Base-by-base conservation (phyloP, 2,888 invertebrate genomes). In the Pseudanteris insignis region DNA sequence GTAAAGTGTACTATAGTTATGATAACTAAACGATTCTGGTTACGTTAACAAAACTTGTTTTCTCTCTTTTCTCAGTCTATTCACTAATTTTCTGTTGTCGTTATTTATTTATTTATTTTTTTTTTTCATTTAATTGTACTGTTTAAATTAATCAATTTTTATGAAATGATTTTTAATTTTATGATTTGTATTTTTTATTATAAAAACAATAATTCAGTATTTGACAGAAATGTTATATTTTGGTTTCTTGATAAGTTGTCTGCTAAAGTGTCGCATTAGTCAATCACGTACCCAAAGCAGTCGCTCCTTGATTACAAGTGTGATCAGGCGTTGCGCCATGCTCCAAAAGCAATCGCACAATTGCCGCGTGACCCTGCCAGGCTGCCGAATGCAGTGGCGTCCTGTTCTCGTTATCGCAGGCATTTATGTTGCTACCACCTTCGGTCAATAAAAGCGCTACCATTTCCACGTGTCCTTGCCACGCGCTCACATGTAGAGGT, bases 401-500 rank as follows among this genome's bases (percentile, higher is more conserved):
- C 55, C 96, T 85, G 64, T 88, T 87, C 79, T 94, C 94, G 63
- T 90, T 85, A 81, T 95, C 95, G 63, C 90, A 88, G 0, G 92
- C 92, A 78, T 96, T 94, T 0, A 95, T 92, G 70, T 88, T 86
- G 1, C 95, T 94, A 43, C 89, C 87, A n/a, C 91, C 91, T 81
- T 88, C 85, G 68, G 87, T 87, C 37, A 96, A 84, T 14, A 96
- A 82, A 18, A 94, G 81, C 61, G 90, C 89, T 0, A 95, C 95
- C 92, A 96, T 94, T 64, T 95, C 94, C 0, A 89, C 86, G 75
- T 97, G 96, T 0, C 96, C 96, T 76, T 96, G 96, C 94, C 94
- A 94, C 7, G 94, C 87, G 2, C 92, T 91, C 1, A 94, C 94
- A 76, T 94, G 94, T 7, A 95, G 81, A 0, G 94, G 92, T 0